A percentile compares a stretch with the other conserved stretches of the same genome.
Evolutionary conservation across 2,797 vertebrate genomes (phyloP).

Genomic region (Simalia tracyae): DNA sequence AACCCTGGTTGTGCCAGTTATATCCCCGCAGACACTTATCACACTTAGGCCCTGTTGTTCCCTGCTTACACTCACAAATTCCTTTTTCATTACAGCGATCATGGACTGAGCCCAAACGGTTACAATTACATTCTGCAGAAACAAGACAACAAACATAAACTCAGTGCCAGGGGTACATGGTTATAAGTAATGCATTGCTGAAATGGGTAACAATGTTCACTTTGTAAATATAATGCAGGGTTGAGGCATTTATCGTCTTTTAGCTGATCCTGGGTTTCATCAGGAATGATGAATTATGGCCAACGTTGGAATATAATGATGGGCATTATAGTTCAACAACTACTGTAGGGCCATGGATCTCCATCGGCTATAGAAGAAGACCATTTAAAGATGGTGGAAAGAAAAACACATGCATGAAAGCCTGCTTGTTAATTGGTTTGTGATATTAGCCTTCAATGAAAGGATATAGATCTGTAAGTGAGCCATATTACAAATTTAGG

Average conservation of each 20-base stretch:
- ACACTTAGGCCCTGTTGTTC: conserved; percentile 95
- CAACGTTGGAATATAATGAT: not conserved
- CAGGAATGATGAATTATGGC: not conserved
- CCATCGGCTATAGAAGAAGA: conserved; percentile 60
- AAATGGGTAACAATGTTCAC: conserved; percentile 56
- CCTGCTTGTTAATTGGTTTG: conserved; percentile 56
- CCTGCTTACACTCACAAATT: conserved; percentile 99
- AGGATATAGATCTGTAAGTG: not conserved
- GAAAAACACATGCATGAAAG: conserved; percentile 26
- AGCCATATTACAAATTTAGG: not conserved
- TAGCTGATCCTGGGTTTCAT: not conserved
- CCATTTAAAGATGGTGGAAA: conserved; percentile 57
- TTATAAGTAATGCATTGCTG: conserved; percentile 59
- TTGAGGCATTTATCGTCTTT: not conserved
- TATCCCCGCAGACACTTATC: conserved; percentile 95
- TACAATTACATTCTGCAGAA: conserved; percentile 99
- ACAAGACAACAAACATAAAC: conserved; percentile 89
- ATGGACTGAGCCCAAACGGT: conserved; percentile 94
- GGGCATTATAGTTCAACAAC: not conserved
- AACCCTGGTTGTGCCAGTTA: conserved; percentile 95
- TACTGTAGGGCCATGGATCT: not conserved
- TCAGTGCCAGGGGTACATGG: conserved; percentile 63
- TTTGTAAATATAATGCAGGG: conserved; percentile 23
- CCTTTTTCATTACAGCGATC: conserved; percentile 98
- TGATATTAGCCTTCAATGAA: not conserved